Percentiles rank a stretch among this genome's conserved stretches.
phyloP scores from a whole-genome alignment of 2,113 vertebrate genomes.

The Vireo altiloquus region DNA sequence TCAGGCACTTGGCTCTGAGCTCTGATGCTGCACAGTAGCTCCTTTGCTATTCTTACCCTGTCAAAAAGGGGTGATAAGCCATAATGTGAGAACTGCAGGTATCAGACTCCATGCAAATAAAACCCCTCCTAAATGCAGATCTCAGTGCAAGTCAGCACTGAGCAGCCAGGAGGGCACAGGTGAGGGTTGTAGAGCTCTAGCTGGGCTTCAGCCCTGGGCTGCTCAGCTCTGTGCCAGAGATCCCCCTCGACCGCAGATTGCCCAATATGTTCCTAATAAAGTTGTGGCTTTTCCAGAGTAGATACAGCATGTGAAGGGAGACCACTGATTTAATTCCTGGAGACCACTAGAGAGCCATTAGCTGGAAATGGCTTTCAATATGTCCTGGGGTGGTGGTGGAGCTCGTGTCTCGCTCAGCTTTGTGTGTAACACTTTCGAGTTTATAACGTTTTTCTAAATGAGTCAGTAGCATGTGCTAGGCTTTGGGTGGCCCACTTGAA shows the following conservation, averaged over 20 bases:
- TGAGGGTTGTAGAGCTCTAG: neutral
- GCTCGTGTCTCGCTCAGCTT: constrained; percentile 30
- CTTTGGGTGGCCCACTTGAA: constrained; percentile 59
- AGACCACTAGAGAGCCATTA: constrained; percentile 30
- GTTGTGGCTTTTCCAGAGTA: neutral
- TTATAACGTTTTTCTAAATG: constrained; percentile 53
- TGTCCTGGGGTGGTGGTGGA: neutral
- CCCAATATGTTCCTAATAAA: neutral
- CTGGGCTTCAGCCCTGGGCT: neutral
- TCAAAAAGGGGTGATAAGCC: neutral
- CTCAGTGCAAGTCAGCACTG: neutral
- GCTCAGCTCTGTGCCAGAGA: neutral
- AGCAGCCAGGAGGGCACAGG: neutral
- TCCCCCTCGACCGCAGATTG: neutral
- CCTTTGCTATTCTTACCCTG: neutral
- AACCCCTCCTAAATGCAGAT: neutral
- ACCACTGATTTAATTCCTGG: constrained; percentile 2
- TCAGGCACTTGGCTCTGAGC: neutral
- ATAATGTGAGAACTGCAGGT: neutral
- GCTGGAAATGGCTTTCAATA: constrained; percentile 2
- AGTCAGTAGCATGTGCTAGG: constrained; percentile 22
- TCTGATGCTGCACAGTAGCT: neutral
- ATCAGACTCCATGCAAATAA: neutral
- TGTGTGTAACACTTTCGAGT: constrained; percentile 21
- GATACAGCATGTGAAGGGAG: neutral